These are phyloP conservation scores for Cepaea hortensis DNA, from an alignment of 2,888 invertebrate genomes.

Conservation along the genomic window DNA sequence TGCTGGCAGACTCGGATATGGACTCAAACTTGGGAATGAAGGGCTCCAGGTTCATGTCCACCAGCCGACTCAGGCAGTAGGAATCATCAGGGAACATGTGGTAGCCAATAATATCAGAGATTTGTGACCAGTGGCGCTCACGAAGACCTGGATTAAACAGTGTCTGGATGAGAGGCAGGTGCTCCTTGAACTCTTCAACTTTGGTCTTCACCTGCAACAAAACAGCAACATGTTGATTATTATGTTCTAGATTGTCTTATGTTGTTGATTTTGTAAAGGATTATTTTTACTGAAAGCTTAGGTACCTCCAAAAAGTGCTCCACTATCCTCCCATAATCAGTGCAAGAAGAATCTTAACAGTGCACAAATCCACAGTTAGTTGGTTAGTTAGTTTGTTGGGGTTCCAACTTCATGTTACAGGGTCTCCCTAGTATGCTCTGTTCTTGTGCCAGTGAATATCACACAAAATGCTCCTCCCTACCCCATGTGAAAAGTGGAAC, in stretches of 20 bases:
- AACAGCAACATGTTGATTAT: not conserved
- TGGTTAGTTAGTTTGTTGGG: too few relatives aligned
- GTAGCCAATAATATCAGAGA: conserved; percentile 95
- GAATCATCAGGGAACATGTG: conserved; percentile 89
- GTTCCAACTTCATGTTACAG: too few relatives aligned
- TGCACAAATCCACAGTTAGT: too few relatives aligned
- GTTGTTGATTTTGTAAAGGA: too few relatives aligned
- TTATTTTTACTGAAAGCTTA: too few relatives aligned
- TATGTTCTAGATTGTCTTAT: not conserved
- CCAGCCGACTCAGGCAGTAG: conserved; percentile 88
- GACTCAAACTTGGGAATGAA: conserved; percentile 90
- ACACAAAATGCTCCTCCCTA: too few relatives aligned
- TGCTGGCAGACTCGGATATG: conserved; percentile 95
- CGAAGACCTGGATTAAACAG: conserved; percentile 93
- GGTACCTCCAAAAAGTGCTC: too few relatives aligned
- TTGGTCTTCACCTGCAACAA: conserved; percentile 79
- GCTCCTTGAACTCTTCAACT: conserved; percentile 89
- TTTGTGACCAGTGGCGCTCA: conserved; percentile 90
- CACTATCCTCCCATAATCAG: too few relatives aligned
- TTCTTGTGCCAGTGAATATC: too few relatives aligned
- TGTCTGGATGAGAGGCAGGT: conserved; percentile 91
- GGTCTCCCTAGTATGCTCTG: too few relatives aligned
- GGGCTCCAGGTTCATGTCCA: conserved; percentile 91
- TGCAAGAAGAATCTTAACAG: too few relatives aligned
- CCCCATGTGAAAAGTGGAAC: too few relatives aligned